Conservation (phyloP, 2,797 vertebrate species). For the Paramormyrops hopkinsi region DNA sequence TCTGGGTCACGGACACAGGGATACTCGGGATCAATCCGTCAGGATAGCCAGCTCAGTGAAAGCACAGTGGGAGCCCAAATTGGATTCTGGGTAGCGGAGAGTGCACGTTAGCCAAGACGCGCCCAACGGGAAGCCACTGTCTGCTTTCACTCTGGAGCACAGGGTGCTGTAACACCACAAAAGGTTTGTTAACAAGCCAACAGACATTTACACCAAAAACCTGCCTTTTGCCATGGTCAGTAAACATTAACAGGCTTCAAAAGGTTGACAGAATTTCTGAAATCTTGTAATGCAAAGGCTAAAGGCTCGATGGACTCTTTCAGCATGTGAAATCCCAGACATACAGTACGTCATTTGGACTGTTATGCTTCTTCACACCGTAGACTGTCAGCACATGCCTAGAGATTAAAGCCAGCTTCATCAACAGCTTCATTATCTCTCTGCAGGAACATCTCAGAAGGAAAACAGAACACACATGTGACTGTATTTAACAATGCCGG, state of each 20-base stretch:
- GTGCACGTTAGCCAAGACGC: neutral
- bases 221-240: neutral
- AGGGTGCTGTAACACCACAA: neutral
- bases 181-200: neutral
- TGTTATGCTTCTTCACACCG: neutral
- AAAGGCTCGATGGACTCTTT: neutral
- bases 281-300: neutral
- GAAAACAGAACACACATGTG: neutral
- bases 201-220: neutral
- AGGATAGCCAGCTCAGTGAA: neutral
- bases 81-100: neutral
- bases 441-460: neutral
- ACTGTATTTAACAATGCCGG: neutral
- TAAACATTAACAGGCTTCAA: neutral
- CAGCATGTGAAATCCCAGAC: neutral
- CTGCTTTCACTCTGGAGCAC: neutral
- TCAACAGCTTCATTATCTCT: neutral
- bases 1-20: neutral
- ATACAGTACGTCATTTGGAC: neutral
- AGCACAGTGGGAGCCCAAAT: neutral
- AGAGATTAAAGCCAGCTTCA: neutral
- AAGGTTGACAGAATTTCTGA: neutral
- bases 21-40: neutral
- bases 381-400: neutral
- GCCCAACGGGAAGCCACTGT: neutral